Conservation (phyloP, 2,797 vertebrate genomes). For the Hirundo rustica region DNA sequence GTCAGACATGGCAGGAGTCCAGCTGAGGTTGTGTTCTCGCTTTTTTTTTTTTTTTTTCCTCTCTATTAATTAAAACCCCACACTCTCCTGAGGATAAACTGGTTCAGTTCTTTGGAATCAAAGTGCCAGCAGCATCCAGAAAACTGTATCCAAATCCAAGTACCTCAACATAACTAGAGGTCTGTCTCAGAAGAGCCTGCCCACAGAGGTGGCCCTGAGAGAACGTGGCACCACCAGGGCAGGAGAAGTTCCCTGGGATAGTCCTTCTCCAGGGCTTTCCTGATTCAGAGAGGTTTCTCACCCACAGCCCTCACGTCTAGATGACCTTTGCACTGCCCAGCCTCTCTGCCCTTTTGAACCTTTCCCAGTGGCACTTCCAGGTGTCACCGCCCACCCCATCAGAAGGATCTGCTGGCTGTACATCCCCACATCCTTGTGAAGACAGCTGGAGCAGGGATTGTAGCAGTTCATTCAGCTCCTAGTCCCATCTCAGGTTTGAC, state of each 20-base stretch:
- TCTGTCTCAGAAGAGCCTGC: background rate
- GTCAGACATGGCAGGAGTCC: background rate
- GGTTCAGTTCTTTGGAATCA: background rate
- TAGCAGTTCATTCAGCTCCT: background rate
- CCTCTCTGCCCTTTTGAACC: background rate
- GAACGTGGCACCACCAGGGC: background rate
- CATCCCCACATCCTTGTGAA: background rate
- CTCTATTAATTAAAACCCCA: background rate
- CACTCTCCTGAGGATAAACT: background rate
- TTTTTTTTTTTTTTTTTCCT: background rate
- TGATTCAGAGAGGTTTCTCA: background rate
- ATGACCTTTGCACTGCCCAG: background rate
- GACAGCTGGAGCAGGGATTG: background rate
- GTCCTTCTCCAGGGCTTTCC: background rate
- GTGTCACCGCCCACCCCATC: no score
- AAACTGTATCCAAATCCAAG: background rate
- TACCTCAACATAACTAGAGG: background rate
- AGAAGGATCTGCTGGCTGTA: no score
- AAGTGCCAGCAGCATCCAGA: background rate
- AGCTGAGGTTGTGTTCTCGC: background rate
- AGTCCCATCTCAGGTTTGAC: background rate
- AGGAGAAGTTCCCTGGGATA: background rate
- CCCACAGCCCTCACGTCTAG: background rate
- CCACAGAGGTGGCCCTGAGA: background rate
- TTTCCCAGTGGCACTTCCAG: background rate